Conservation (phyloP, 35 echinoderm and acorn worm genomes). For the Apostichopus californicus region DNA sequence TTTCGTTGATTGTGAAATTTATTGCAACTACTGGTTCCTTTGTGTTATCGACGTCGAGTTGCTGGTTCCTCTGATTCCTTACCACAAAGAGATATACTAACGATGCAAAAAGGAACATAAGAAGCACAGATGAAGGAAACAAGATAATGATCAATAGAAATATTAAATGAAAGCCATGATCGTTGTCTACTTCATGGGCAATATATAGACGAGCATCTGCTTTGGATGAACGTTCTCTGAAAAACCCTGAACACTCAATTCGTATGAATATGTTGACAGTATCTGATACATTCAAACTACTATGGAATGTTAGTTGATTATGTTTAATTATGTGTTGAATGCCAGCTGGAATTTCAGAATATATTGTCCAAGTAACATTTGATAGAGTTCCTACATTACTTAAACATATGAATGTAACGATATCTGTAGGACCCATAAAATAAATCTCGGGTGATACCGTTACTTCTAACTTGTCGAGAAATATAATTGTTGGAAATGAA, state of each 20-base stretch:
- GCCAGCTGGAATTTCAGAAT: background rate
- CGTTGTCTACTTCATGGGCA: background rate
- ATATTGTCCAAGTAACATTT: background rate
- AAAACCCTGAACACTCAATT: background rate
- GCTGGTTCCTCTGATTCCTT: background rate
- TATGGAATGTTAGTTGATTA: background rate
- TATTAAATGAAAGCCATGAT: background rate
- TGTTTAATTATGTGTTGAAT: background rate
- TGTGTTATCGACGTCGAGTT: background rate
- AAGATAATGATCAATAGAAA: background rate
- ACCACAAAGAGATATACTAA: background rate
- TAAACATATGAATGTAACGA: background rate
- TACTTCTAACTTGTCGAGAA: background rate
- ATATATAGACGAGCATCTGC: background rate
- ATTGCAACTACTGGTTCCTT: background rate
- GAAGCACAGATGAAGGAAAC: background rate
- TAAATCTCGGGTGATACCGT: background rate
- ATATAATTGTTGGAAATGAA: background rate
- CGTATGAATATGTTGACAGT: background rate
- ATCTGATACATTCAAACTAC: background rate
- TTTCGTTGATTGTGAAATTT: background rate
- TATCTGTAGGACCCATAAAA: background rate
- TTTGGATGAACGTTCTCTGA: background rate
- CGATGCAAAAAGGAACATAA: background rate
- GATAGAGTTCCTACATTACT: background rate